phyloP scores from a whole-genome alignment of 37 sponge, comb jelly and placozoan species.

The Haliclona indistincta region DNA sequence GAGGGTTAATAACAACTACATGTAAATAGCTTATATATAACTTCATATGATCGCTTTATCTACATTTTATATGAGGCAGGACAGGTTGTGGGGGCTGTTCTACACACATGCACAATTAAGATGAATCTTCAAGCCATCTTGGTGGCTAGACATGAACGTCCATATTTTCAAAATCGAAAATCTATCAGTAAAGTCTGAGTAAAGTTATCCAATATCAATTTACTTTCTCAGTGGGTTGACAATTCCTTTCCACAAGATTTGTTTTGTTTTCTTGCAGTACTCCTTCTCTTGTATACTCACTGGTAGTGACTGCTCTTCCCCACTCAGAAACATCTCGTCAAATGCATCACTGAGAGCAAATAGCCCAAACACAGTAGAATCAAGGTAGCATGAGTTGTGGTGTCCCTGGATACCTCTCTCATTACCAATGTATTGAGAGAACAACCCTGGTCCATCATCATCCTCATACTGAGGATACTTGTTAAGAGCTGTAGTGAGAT shows the following conservation, averaged over 20 bases:
- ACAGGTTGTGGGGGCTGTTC: too few relatives aligned
- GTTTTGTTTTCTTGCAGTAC: conserved; percentile 3
- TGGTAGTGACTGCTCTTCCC: background rate
- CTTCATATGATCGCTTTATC: too few relatives aligned
- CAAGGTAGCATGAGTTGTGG: conserved; percentile 98
- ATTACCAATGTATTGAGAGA: conserved; percentile 43
- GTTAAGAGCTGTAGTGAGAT: conserved; percentile 5
- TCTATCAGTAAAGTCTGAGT: too few relatives aligned
- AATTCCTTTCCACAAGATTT: conserved; percentile 67
- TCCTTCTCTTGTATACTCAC: background rate
- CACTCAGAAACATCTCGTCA: conserved; percentile 64
- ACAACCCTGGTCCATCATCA: background rate
- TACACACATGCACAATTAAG: too few relatives aligned
- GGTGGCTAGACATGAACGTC: too few relatives aligned
- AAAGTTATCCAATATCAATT: too few relatives aligned
- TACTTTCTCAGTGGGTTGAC: conserved; percentile 86
- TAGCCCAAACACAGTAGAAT: conserved; percentile 93
- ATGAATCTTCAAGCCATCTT: too few relatives aligned
- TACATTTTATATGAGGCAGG: too few relatives aligned
- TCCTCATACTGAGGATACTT: background rate
- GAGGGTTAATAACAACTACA: too few relatives aligned
- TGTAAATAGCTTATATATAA: too few relatives aligned
- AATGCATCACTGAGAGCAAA: conserved; percentile 84
- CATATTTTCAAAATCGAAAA: too few relatives aligned
- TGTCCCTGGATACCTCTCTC: conserved; percentile 91